Conservation (phyloP, 2,888 invertebrate genomes). For the Portevinia maculata region DNA sequence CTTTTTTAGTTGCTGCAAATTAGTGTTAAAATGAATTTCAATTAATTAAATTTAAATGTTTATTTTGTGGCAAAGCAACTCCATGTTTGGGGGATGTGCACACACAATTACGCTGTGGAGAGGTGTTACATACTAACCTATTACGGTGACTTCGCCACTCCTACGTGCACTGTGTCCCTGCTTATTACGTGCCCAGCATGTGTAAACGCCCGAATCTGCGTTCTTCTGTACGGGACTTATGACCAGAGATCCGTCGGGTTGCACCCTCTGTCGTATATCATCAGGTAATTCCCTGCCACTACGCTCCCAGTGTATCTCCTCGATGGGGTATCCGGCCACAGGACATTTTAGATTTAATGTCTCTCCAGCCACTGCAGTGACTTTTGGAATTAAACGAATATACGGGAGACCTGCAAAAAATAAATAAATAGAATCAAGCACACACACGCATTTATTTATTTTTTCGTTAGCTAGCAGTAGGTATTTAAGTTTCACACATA, state of each 20-base stretch:
- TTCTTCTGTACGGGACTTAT: constrained; percentile 90
- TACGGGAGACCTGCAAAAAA: constrained; percentile 87
- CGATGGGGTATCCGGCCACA: constrained; percentile 92
- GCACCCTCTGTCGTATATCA: constrained; percentile 90
- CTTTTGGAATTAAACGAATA: constrained; percentile 90
- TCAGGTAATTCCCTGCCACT: constrained; percentile 89
- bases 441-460: constrained; percentile 21
- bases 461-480: background rate
- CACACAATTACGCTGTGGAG: constrained; percentile 12
- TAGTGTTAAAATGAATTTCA: constrained; percentile 65
- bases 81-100: constrained; percentile 15
- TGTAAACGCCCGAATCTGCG: constrained; percentile 90
- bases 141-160: constrained; percentile 89
- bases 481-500: constrained; percentile 66
- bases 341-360: constrained; percentile 90
- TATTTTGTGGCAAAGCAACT: constrained; percentile 71
- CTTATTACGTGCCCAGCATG: constrained; percentile 91
- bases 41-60: constrained; percentile 65
- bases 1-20: constrained; percentile 42
- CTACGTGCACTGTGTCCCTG: constrained; percentile 89
- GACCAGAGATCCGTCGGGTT: constrained; percentile 89
- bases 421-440: constrained; percentile 25
- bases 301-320: constrained; percentile 91
- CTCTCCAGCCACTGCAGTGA: constrained; percentile 91
- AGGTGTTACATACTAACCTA: constrained; percentile 85